Base-by-base conservation (phyloP, 1,140 invertebrate genomes). In the Paracyclopina nana region DNA sequence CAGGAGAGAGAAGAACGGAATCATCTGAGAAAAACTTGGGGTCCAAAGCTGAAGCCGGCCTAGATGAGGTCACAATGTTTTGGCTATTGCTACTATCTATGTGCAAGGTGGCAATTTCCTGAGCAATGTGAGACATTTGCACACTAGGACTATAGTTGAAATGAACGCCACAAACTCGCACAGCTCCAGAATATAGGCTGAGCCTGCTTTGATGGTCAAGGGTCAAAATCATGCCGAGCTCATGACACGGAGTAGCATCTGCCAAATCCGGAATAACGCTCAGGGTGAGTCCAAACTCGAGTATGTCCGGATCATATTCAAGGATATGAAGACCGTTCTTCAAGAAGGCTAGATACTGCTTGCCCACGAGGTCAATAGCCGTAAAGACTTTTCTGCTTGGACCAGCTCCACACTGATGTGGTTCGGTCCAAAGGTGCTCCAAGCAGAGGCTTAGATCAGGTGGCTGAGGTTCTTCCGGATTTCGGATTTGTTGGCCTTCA, bases 1-100 rank as follows among this genome's bases (percentile, higher is more conserved):
- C 34, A 2, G 34, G 34, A n/a, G 34, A 38, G 34, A 38, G 34
- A 20, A 20, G 20, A 20, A 38, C 20, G 8, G 8, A 38, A 16
- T 38, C 34, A 9, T 38, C 34, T 9, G 34, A 38, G 20, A 20
- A 20, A n/a, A 38, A n/a, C 2, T n/a, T n/a, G 4, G 34, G 14
- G 34, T 20, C 20, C 4, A 20, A 38, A 3, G 34, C 20, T n/a
- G 34, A 38, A 5, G 34, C n/a, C 14, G 34, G 34, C 9, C 34
- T n/a, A 38, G n/a, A 16, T 38, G 34, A 38, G 34, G 34, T 38
- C 34, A 38, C 20, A n/a, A 38, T n/a, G 34, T 20, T 38, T n/a
- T 16, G n/a, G n/a, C n/a, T n/a, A n/a, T n/a, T 38, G 34, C 34
- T 20, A 4, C 34, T 38, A 38, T 38, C 34, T 20, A 38, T 5